Conservation (phyloP, 2,888 invertebrate species). For the Temnothorax ravouxi region DNA sequence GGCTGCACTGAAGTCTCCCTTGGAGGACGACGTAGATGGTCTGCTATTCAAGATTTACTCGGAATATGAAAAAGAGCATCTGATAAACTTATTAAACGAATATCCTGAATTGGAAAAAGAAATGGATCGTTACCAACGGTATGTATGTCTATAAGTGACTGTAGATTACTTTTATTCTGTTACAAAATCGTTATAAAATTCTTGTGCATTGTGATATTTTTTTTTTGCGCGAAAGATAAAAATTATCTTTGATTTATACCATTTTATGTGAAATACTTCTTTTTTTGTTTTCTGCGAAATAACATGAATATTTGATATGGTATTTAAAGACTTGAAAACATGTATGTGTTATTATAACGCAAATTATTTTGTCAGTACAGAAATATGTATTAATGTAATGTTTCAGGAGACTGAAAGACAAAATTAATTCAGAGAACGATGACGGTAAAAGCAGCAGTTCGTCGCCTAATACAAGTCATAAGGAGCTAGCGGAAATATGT, state of each 20-base stretch:
- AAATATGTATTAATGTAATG: conserved; percentile 1
- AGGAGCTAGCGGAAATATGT: neutral
- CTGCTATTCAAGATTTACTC: conserved; percentile 87
- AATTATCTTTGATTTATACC: neutral
- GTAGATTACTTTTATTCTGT: neutral
- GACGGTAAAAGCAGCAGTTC: conserved; percentile 28
- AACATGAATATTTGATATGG: neutral
- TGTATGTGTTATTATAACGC: neutral
- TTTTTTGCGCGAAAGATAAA: conserved; percentile 9
- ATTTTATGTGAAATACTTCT: neutral
- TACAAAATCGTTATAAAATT: neutral
- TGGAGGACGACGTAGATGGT: conserved; percentile 87
- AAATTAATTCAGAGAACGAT: conserved; percentile 33
- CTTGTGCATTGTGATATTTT: neutral
- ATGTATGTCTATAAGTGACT: conserved; percentile 18
- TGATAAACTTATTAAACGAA: conserved; percentile 78
- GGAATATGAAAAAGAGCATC: conserved; percentile 87
- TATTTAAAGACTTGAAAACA: neutral
- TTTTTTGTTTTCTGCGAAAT: neutral
- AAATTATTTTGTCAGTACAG: neutral
- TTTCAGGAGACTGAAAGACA: conserved; percentile 63
- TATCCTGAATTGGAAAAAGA: conserved; percentile 82
- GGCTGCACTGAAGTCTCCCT: conserved; percentile 86
- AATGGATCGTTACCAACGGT: conserved; percentile 74
- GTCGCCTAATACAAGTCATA: conserved; percentile 19